phyloP scores from a whole-genome alignment of 2,888 invertebrate genomes.

The Chrysotoxum bicinctum region DNA sequence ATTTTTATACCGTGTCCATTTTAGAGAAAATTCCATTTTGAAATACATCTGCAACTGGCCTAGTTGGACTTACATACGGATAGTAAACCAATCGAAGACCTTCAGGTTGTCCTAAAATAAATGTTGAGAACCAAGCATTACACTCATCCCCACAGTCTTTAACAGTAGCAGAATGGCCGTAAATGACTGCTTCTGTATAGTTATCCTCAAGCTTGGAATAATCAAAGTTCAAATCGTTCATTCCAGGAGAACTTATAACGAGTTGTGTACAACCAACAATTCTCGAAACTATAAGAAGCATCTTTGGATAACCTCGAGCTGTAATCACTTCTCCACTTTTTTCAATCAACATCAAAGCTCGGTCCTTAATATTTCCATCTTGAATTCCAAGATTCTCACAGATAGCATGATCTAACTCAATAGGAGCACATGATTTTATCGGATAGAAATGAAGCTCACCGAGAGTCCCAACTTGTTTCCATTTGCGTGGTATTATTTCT shows the following conservation, averaged over 20 bases:
- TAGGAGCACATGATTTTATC: constrained; percentile 78
- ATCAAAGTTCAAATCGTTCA: constrained; percentile 82
- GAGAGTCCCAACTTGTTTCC: constrained; percentile 78
- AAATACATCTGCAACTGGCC: constrained; percentile 73
- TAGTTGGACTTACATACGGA: constrained; percentile 81
- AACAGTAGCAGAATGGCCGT: constrained; percentile 84
- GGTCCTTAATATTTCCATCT: constrained; percentile 75
- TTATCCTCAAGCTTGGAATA: constrained; percentile 79
- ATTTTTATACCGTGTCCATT: constrained; percentile 63
- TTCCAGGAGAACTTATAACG: constrained; percentile 83
- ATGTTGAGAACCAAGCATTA: constrained; percentile 87
- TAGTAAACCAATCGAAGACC: constrained; percentile 85
- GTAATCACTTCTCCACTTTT: constrained; percentile 77
- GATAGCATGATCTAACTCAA: constrained; percentile 71
- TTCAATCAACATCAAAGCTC: constrained; percentile 78
- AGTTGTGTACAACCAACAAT: constrained; percentile 81
- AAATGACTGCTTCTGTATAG: constrained; percentile 82
- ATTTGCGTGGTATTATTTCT: constrained; percentile 78
- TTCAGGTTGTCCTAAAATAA: constrained; percentile 80
- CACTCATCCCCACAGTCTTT: constrained; percentile 88
- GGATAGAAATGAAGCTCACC: constrained; percentile 78
- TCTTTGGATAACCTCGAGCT: constrained; percentile 78
- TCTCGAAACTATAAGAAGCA: constrained; percentile 76
- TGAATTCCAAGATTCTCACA: constrained; percentile 78
- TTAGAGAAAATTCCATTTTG: constrained; percentile 74